Evolutionary conservation across 2,888 invertebrate genomes (phyloP), one percentile per base, ranked within the genome.

Genomic region (Seira ritae): DNA sequence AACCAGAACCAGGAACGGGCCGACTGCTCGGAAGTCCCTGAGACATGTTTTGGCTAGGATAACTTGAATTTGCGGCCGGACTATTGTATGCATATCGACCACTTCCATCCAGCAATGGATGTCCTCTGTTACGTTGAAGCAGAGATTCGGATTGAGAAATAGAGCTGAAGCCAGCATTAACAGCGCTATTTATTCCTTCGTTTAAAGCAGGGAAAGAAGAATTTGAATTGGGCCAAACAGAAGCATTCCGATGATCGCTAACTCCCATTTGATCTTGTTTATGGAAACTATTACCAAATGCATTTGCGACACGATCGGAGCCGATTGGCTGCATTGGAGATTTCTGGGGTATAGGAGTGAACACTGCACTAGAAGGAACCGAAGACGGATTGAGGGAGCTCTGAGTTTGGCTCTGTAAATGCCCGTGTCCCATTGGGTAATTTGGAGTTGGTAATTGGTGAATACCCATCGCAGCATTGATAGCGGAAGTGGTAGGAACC

Each of bases 321-420:
- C 31, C 31, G 2, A 6, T 19, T 72, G 50, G 20, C 12, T 20
- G 73, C 20, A 69, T 42, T 20, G 80, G 80, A 24, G 80, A 80
- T 69, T 80, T 80, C 6, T 80, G 74, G 1, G 80, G 74, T 0
- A 69, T 69, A 17, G 80, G 74, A 8, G 79, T 55, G 55, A 72
- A 79, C n/a, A 73, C 23, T 60, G 15, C 24, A 23, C 20, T 69
- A 1, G 19, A 17, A 8, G 55, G 60, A 62, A 19, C 22, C 12
- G 23, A 10, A 10, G 74, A 2, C n/a, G 8, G 22, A 46, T 17
- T 22, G 1, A 31, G 22, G 10, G 65, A 68, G 8, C 22, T 23
- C 4, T 65, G 74, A 8, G 37, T 70, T 17, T 37, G 70, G 46
- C 15, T n/a, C 70, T 46, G 19, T 19, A 17, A 37, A 37, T 22